Evolutionary conservation across 2,888 invertebrate species (phyloP), one percentile per base, ranked within the genome.

Genomic region (Meloe dianella): DNA sequence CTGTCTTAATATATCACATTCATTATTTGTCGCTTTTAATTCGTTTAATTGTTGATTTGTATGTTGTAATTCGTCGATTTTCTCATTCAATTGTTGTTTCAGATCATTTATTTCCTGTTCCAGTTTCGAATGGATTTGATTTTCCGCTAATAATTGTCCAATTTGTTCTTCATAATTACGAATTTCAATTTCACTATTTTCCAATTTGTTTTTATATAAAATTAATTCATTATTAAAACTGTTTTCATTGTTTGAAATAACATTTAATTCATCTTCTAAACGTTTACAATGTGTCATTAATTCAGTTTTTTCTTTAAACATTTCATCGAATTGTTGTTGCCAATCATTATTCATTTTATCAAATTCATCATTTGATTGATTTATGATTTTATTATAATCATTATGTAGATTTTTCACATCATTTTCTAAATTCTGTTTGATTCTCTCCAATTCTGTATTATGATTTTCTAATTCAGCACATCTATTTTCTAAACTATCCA

Each of bases 271-370:
- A 67, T 87, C 87, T 63, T 84, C 82, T 60, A 86, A 77, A 64
- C 80, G 80, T 73, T 85, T 84, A 67, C 80, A 80, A 63, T 83
- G 77, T 51, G 80, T 75, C 7, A 77, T 71, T 51, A 85, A 70
- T 22, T 77, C 76, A 66, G 80, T 81, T 57, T 82, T 83, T 58
- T 81, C 81, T 1, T 73, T 74, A 61, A 82, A 76, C 35, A 85
- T 72, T 30, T 78, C 72, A 64, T 81, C 79, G 56, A 84, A 70
- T 69, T 84, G 87, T 6, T 81, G 78, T 61, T 84, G 86, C 38
- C 87, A 79, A 62, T 87, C 86, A n/a, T 79, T 79, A 73, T 88
- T 87, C 38, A 85, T 77, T 63, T 85, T 85, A 68, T 87, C 86
- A 24, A 86, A 80, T 68, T 86, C 86, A 2, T 80, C 80, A 54